Conservation (phyloP, 2,888 invertebrate genomes). For the Cancer borealis region DNA sequence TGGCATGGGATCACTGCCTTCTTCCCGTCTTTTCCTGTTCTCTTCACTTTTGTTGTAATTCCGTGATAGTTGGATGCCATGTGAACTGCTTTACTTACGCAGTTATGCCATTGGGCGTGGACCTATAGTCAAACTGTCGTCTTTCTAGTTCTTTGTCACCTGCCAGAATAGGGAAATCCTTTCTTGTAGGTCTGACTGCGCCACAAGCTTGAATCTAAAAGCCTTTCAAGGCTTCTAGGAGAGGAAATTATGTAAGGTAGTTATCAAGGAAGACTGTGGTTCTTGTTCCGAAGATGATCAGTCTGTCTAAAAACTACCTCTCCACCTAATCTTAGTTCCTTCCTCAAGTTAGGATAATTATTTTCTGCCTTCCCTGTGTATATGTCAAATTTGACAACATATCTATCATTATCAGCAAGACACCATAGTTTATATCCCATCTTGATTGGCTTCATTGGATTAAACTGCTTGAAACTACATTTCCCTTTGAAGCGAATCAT, state of each 20-base stretch:
- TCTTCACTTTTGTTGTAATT: slow-evolving; percentile 76
- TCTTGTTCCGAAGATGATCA: slow-evolving; percentile 76
- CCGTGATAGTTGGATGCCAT: slow-evolving; percentile 78
- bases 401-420: slow-evolving; percentile 77
- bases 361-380: slow-evolving; percentile 78
- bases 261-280: slow-evolving; percentile 79
- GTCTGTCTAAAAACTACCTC: slow-evolving; percentile 77
- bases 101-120: slow-evolving; percentile 77
- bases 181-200: slow-evolving; percentile 77
- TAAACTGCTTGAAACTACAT: slow-evolving; percentile 78
- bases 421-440: slow-evolving; percentile 78
- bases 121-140: slow-evolving; percentile 78
- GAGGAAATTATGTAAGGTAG: slow-evolving; percentile 78
- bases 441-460: slow-evolving; percentile 78
- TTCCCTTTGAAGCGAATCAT: slow-evolving; percentile 78
- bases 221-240: slow-evolving; percentile 77
- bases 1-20: slow-evolving; percentile 78
- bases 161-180: slow-evolving; percentile 77
- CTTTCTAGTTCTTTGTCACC: slow-evolving; percentile 77
- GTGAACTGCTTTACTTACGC: slow-evolving; percentile 78
- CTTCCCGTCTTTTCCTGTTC: slow-evolving; percentile 77
- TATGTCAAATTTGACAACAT: slow-evolving; percentile 78
- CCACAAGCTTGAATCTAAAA: slow-evolving; percentile 77
- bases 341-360: slow-evolving; percentile 78
- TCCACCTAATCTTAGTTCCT: slow-evolving; percentile 78